phyloP scores from a whole-genome alignment of 2,797 vertebrate species.

The Myotis daubentonii region DNA sequence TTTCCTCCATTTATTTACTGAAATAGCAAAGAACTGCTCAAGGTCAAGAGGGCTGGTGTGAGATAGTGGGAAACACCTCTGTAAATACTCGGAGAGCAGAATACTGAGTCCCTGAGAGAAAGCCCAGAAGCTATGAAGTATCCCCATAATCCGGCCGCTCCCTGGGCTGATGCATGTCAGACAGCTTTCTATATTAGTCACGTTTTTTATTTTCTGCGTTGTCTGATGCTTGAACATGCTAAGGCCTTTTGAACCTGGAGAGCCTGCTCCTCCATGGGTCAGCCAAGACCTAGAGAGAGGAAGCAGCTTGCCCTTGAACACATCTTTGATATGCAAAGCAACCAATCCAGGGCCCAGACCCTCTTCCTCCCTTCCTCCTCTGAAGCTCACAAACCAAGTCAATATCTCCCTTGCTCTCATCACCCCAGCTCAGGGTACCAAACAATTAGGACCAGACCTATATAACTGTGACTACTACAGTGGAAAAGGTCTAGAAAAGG shows the following conservation, averaged over 20 bases:
- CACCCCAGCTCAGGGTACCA: neutral
- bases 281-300: neutral
- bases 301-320: neutral
- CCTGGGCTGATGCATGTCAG: neutral
- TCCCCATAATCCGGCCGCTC: neutral
- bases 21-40: conserved; percentile 58
- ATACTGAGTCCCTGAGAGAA: neutral
- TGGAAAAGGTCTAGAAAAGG: neutral
- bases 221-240: neutral
- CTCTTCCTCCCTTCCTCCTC: neutral
- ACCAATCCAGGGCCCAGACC: neutral
- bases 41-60: neutral
- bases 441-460: neutral
- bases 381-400: neutral
- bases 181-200: neutral
- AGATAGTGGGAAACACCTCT: neutral
- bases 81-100: neutral
- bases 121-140: neutral
- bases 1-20: conserved; percentile 76
- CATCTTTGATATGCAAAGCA: neutral
- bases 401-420: neutral
- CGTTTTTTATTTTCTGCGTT: neutral
- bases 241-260: neutral
- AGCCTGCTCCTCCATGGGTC: neutral
- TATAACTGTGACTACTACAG: neutral